phyloP scores from a whole-genome alignment of 2,113 vertebrate species.

The Lepidothrix coronata region DNA sequence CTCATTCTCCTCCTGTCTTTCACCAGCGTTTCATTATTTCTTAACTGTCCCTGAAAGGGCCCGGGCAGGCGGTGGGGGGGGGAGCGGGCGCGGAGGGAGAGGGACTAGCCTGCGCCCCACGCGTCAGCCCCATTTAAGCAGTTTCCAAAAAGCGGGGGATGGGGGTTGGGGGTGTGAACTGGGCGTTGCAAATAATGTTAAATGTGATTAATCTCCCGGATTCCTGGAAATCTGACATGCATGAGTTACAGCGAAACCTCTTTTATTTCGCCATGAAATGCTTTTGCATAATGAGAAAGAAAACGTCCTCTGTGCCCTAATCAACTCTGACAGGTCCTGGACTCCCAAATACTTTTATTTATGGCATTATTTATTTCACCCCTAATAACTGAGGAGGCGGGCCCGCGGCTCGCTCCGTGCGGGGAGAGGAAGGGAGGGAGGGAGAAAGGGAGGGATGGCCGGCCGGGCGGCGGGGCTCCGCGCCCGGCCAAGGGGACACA shows the following conservation, averaged over 20 bases:
- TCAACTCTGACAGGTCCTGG: conserved; percentile 74
- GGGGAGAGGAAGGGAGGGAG: no score
- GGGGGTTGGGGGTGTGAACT: not conserved
- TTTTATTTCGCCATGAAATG: conserved; percentile 74
- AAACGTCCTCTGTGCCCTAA: conserved; percentile 78
- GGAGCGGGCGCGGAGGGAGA: not conserved
- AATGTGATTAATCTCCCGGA: conserved; percentile 73
- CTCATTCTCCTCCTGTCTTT: conserved; percentile 67
- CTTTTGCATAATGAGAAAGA: conserved; percentile 78
- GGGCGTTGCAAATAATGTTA: conserved; percentile 67
- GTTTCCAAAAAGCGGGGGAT: not conserved
- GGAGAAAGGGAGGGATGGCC: not conserved
- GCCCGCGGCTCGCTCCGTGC: not conserved
- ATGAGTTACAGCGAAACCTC: conserved; percentile 74
- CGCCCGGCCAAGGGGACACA: not conserved
- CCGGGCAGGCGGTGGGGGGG: not conserved
- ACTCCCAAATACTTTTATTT: conserved; percentile 78
- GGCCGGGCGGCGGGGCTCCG: not conserved
- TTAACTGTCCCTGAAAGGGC: conserved; percentile 60
- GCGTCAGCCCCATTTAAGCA: conserved; percentile 36
- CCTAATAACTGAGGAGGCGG: conserved; percentile 11
- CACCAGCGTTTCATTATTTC: conserved; percentile 65
- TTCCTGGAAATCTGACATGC: conserved; percentile 77
- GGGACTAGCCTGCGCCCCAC: not conserved
- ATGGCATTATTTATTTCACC: conserved; percentile 65